These are phyloP conservation scores for Pterocles burchelli DNA, from an alignment of 2,113 vertebrate genomes.

Conservation along the genomic window DNA sequence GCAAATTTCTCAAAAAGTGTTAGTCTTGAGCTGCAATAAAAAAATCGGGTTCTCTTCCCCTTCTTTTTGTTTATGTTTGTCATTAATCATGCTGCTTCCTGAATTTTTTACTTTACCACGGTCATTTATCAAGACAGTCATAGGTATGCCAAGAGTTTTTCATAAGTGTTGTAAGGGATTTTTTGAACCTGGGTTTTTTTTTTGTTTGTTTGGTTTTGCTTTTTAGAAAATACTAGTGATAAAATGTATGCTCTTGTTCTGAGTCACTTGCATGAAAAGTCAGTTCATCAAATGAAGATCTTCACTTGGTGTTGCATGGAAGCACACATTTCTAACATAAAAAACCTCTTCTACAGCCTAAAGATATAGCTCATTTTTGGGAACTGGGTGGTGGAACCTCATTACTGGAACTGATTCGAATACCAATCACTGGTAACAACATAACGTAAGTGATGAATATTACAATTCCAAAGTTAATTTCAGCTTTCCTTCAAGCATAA, in stretches of 20 bases:
- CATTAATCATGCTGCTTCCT: background rate
- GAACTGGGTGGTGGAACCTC: slow-evolving; percentile 94
- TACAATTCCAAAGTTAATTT: background rate
- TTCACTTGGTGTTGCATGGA: background rate
- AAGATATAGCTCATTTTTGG: slow-evolving; percentile 94
- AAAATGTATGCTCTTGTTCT: background rate
- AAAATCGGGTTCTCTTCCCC: no score
- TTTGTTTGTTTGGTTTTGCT: background rate
- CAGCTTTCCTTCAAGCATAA: background rate
- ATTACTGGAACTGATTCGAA: slow-evolving; percentile 86
- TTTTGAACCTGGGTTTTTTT: background rate
- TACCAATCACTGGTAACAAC: slow-evolving; percentile 84
- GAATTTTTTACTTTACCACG: background rate
- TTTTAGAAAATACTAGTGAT: background rate
- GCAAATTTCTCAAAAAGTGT: background rate
- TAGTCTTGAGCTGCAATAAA: background rate
- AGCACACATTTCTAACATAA: background rate
- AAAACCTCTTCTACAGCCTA: slow-evolving; percentile 80
- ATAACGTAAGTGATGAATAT: slow-evolving; percentile 75
- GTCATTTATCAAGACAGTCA: background rate
- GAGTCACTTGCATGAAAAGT: background rate
- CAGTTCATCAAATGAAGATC: background rate
- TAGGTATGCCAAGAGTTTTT: background rate
- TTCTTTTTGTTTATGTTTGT: background rate
- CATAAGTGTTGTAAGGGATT: background rate